A percentile compares a stretch with the other conserved stretches of the same genome.
phyloP scores from a whole-genome alignment of 2,113 vertebrate genomes.

The Carlito syrichta region DNA sequence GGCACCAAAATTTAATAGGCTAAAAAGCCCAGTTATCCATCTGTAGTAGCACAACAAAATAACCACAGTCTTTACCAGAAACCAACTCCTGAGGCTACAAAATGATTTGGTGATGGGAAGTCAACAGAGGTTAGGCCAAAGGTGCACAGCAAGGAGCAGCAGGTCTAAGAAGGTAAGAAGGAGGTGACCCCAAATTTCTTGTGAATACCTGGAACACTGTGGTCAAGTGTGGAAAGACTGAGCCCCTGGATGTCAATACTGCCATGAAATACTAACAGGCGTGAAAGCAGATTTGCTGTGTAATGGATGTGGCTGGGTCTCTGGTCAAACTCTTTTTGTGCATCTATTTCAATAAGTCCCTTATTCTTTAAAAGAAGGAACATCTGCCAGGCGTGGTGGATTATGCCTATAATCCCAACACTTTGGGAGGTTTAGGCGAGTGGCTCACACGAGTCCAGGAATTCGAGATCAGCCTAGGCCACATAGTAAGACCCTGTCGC shows the following conservation, averaged over 20 bases:
- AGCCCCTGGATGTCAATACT: accelerated
- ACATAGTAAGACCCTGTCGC: too few species aligned
- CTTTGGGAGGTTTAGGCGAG: too few species aligned
- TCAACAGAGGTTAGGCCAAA: accelerated
- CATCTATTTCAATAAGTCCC: neutral
- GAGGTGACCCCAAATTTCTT: neutral
- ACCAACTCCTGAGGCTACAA: neutral
- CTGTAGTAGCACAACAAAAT: accelerated
- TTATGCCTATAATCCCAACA: too few species aligned
- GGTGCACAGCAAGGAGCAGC: accelerated
- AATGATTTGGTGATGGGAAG: too few species aligned
- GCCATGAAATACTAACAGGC: neutral
- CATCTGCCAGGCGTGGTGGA: too few species aligned
- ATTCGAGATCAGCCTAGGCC: too few species aligned
- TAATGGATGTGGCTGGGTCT: too few species aligned
- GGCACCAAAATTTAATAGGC: neutral
- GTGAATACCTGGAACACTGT: neutral
- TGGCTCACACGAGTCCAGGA: too few species aligned
- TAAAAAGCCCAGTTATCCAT: neutral
- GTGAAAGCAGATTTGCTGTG: neutral
- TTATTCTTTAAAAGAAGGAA: neutral
- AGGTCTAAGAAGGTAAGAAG: neutral
- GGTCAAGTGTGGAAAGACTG: neutral
- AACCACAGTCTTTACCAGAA: neutral
- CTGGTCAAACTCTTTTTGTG: neutral